A percentile compares a stretch with the other conserved stretches of the same genome.
phyloP scores from a whole-genome alignment of 2,113 vertebrate genomes.

The Typhlomys cinereus region DNA sequence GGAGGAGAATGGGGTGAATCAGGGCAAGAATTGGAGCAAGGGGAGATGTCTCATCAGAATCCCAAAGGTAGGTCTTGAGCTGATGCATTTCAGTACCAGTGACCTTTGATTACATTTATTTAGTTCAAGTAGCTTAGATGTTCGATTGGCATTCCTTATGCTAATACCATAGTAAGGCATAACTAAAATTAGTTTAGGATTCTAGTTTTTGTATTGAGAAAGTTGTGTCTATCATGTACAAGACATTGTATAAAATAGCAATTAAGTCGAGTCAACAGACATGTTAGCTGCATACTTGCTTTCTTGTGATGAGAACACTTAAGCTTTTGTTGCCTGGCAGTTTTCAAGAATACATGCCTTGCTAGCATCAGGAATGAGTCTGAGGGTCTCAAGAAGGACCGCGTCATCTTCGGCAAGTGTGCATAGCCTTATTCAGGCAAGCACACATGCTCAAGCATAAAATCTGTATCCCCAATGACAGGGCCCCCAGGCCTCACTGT shows the following conservation, averaged over 20 bases:
- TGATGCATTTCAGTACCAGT: not conserved
- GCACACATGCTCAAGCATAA: too few relatives aligned
- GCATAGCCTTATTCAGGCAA: too few relatives aligned
- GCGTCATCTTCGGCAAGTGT: too few relatives aligned
- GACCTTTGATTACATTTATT: not conserved
- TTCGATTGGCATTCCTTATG: slow-evolving; percentile 1
- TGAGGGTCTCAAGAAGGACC: too few relatives aligned
- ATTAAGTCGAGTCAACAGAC: not conserved
- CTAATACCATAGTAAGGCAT: not conserved
- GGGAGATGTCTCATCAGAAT: not conserved
- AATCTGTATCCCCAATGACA: too few relatives aligned
- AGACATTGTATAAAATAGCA: not conserved
- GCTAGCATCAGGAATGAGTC: too few relatives aligned
- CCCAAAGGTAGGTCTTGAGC: not conserved
- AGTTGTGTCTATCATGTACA: not conserved
- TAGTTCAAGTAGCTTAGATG: not conserved
- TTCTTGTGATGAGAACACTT: not conserved
- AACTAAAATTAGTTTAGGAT: not conserved
- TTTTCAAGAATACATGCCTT: not conserved
- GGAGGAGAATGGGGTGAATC: not conserved
- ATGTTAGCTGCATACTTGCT: not conserved
- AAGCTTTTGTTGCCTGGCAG: not conserved
- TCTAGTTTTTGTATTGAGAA: not conserved
- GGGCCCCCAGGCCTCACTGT: too few relatives aligned
- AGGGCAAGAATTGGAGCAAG: not conserved